Evolutionary conservation across 2,113 vertebrate genomes (phyloP).

Genomic region (Circaetus gallicus): DNA sequence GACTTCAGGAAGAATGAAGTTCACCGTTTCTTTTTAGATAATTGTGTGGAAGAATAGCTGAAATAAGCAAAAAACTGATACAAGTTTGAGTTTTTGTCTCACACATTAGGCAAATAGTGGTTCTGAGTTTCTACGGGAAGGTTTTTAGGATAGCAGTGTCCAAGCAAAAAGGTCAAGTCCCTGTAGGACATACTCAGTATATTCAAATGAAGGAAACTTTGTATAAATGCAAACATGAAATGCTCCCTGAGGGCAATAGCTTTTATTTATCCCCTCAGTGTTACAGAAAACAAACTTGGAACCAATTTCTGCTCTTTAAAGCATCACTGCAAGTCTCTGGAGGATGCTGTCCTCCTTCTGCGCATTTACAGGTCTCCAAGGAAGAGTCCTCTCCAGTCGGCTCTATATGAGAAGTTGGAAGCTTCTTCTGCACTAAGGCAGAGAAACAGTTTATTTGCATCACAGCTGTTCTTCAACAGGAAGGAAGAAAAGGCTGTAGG

Average conservation of each 20-base stretch:
- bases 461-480: neutral
- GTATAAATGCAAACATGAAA: neutral
- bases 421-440: neutral
- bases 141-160: neutral
- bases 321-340: neutral
- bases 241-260: neutral
- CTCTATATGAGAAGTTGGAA: fast-evolving
- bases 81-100: neutral
- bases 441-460: neutral
- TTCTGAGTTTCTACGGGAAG: neutral
- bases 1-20: neutral
- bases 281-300: neutral
- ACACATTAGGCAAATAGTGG: neutral
- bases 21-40: neutral
- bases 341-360: neutral
- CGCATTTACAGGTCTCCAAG: neutral
- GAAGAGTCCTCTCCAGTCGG: neutral
- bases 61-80: neutral
- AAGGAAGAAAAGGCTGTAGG: neutral
- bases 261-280: neutral
- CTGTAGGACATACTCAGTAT: neutral
- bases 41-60: neutral
- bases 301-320: neutral
- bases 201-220: neutral
- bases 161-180: neutral